Conservation (phyloP, 1,140 invertebrate genomes). For the Spodoptera litura region DNA sequence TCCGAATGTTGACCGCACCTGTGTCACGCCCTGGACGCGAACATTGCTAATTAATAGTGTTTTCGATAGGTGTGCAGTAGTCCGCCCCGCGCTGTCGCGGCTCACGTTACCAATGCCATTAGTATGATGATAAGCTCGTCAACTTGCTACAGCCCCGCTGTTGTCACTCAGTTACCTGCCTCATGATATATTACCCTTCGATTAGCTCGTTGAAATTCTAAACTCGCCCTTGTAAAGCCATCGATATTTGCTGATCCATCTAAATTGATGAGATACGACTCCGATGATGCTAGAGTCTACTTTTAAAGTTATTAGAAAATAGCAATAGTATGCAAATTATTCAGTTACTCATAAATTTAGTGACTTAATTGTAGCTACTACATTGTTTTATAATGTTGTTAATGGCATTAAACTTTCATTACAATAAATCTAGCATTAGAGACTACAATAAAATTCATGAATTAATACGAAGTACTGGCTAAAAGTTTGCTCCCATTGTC, state of each 20-base stretch:
- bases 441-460: neutral
- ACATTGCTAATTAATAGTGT: constrained; percentile 78
- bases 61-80: constrained; percentile 69
- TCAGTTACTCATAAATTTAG: no score
- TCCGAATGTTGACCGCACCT: constrained; percentile 79
- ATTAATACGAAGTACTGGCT: neutral
- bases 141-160: constrained; percentile 47
- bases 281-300: neutral
- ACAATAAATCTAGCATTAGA: no score
- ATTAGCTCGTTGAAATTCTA: constrained; percentile 61
- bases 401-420: no score
- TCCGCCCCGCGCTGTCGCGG: constrained; percentile 25
- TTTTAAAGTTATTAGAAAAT: neutral
- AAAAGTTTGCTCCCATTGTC: constrained; percentile 46
- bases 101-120: constrained; percentile 76
- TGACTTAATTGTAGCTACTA: neutral
- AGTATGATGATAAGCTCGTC: constrained; percentile 72
- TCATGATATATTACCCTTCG: constrained; percentile 63
- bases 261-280: constrained; percentile 61
- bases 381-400: neutral
- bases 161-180: constrained; percentile 53
- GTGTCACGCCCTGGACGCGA: constrained; percentile 70
- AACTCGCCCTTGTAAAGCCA: constrained; percentile 65
- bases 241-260: constrained; percentile 63
- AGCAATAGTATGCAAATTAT: no score